Evolutionary conservation across 2,888 invertebrate species (phyloP), one percentile per base, ranked within the genome.

Genomic region (Biston stratarius): DNA sequence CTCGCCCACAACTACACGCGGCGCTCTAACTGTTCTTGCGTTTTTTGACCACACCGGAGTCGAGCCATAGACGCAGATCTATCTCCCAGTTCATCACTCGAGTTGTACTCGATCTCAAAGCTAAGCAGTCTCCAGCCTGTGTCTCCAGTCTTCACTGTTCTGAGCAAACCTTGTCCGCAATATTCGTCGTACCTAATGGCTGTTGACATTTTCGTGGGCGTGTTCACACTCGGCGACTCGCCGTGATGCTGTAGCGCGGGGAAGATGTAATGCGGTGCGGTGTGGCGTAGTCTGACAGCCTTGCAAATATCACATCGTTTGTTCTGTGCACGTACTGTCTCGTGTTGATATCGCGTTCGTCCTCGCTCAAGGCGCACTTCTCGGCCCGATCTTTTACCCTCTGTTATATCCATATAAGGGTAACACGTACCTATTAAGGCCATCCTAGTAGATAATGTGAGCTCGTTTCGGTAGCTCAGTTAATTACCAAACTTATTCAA

Each of bases 331-430:
- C 3, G 7, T n/a, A 6, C 7, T 51, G 38, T 38, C 6, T 7
- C 12, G 0, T 7, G 12, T 6, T 34, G 12, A 51, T 12, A 34
- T 12, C 34, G 49, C 34, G 34, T n/a, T 6, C 34, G 24, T 12
- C 49, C 49, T 51, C 49, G 6, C 49, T 34, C 49, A 34, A 51
- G 49, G 34, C 49, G 34, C 49, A 8, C 34, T 51, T 10, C 24
- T 48, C 11, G 24, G 48, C 11, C 33, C 48, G 48, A 48, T 48
- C 48, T 48, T 51, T 34, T 12, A 51, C 49, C 33, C 49, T 51
- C 49, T 51, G 49, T n/a, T 33, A 5, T 34, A n/a, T n/a, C 3
- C 11, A 33, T 48, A 10, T 9, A 3, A n/a, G n/a, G 33, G 11
- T 51, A 33, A 34, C 34, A n/a, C 34, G 34, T 34, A 24, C 24